Evolutionary conservation across 2,113 vertebrate genomes (phyloP).

Genomic region (Pituophis catenifer): DNA sequence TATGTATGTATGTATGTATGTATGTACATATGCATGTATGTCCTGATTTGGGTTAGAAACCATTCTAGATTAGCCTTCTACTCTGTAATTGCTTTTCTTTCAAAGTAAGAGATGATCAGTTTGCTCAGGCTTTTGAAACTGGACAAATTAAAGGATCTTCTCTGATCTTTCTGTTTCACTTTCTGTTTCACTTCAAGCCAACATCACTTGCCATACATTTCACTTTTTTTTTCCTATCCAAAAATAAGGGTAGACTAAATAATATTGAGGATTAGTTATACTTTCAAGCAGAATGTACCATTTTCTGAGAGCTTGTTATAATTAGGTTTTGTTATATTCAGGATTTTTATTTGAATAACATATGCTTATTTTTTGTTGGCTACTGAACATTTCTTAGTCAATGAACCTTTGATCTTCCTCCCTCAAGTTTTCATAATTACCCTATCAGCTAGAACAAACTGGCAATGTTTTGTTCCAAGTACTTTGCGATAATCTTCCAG

Average conservation of each 20-base stretch:
- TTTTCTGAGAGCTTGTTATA: conserved; percentile 17
- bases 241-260: background rate
- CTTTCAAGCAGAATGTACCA: background rate
- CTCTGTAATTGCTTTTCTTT: background rate
- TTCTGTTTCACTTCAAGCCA: background rate
- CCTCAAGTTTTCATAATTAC: conserved; percentile 21
- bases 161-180: background rate
- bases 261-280: background rate
- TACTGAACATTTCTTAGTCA: background rate
- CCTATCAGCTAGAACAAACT: conserved; percentile 27
- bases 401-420: conserved; percentile 38
- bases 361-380: conserved; percentile 23
- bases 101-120: background rate
- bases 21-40: background rate
- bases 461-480: conserved; percentile 55
- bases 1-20: background rate
- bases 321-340: background rate
- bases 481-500: conserved; percentile 50
- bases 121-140: background rate
- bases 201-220: background rate
- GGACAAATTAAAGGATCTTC: background rate
- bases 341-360: background rate
- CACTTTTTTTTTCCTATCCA: background rate
- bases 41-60: background rate
- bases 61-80: background rate